A percentile compares a stretch with the other conserved stretches of the same genome.
Conservation (phyloP, 2,888 invertebrate species). For the Melinaea menophilus region DNA sequence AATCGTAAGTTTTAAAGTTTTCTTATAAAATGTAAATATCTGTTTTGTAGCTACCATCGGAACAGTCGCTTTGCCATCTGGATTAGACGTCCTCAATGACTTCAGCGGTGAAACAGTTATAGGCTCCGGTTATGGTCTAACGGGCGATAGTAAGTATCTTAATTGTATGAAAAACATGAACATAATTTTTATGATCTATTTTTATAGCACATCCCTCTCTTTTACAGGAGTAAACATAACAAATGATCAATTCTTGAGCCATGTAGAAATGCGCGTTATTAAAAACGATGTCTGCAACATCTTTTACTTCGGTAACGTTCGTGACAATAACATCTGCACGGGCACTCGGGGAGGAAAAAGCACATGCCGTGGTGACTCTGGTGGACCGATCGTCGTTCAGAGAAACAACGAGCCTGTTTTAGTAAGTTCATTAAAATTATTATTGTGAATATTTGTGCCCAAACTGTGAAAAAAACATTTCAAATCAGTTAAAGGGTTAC, state of each 20-base stretch:
- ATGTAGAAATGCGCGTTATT: slow-evolving; percentile 32
- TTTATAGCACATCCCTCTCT: slow-evolving; percentile 1
- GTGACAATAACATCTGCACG: slow-evolving; percentile 42
- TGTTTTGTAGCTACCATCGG: slow-evolving; percentile 28
- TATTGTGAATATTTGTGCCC: slow-evolving; percentile 1
- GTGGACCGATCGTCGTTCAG: slow-evolving; percentile 48
- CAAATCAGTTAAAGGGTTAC: no score
- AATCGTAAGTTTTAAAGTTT: no score
- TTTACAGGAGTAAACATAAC: slow-evolving; percentile 25
- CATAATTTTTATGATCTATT: not conserved
- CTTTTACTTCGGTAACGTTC: not conserved
- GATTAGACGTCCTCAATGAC: slow-evolving; percentile 35
- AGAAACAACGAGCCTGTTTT: slow-evolving; percentile 37
- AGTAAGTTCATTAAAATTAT: slow-evolving; percentile 37
- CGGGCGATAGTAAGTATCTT: slow-evolving; percentile 21
- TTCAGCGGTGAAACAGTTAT: slow-evolving; percentile 41
- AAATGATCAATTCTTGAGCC: slow-evolving; percentile 27
- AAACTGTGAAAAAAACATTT: not conserved
- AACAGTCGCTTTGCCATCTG: slow-evolving; percentile 32
- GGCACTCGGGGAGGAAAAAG: slow-evolving; percentile 34
- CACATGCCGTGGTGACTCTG: slow-evolving; percentile 56
- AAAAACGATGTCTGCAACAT: slow-evolving; percentile 30
- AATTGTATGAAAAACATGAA: not conserved
- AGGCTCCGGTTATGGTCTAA: slow-evolving; percentile 52
- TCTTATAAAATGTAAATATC: slow-evolving; percentile 34